Evolutionary conservation across 2,888 invertebrate species (phyloP), one percentile per base, ranked within the genome.

Genomic region (Hydrotaea cyrtoneurina): DNA sequence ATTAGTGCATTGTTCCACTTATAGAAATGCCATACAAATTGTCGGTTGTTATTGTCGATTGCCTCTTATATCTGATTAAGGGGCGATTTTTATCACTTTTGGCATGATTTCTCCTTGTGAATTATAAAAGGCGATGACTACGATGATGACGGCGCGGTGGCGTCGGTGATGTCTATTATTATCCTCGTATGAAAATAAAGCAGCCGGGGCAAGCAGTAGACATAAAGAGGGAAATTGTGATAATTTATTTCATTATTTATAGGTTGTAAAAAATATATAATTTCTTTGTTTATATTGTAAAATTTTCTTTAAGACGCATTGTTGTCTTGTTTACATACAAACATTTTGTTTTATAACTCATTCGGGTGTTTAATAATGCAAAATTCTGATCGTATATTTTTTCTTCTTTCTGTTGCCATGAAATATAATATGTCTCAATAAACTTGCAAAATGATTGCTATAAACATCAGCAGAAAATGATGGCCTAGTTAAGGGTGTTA

Each of bases 31-130:
- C 71, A 78, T 78, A 80, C 78, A 73, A 69, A 69, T 69, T 23
- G 69, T 43, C 17, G 19, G 46, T 11, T 7, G 15, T 8, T 26
- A 19, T 17, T 17, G 21, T 66, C 64, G 55, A 57, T 21, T 43
- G 39, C 46, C 64, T 64, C 59, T 79, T 43, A 39, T 59, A 75
- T 81, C 73, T 73, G 84, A 81, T 81, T 81, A 79, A 46, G 62
- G 71, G 71, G 17, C 62, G 84, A 85, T 79, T 82, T 78, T 79
- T 74, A 85, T 81, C 26, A 79, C 73, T 62, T 80, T 69, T 78
- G 73, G 39, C 72, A 73, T 79, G 81, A 81, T 81, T 79, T 81
- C 59, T 76, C 31, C n/a, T 72, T 72, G 17, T 19, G 26, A 19
- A 21, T n/a, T 21, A 26, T 55, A 21, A 11, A 39, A 39, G n/a